Percentiles rank a stretch among this genome's conserved stretches.
phyloP scores from a whole-genome alignment of 2,113 vertebrate species.

The Micronycteris hirsuta region DNA sequence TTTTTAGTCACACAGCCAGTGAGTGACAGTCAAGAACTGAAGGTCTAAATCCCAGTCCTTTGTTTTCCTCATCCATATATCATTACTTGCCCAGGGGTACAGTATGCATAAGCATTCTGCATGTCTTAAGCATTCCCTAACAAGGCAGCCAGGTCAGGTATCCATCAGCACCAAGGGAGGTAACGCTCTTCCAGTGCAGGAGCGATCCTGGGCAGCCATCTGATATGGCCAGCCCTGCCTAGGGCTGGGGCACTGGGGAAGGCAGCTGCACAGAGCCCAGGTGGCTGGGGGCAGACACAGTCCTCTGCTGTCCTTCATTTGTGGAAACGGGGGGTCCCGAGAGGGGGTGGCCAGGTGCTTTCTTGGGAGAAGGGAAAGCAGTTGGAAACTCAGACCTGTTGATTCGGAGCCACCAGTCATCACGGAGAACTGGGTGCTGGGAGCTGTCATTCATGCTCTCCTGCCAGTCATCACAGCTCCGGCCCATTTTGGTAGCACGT shows the following conservation, averaged over 20 bases:
- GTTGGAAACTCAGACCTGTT: neutral
- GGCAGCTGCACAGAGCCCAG: neutral
- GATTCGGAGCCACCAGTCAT: neutral
- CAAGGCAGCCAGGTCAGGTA: neutral
- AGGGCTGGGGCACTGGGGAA: neutral
- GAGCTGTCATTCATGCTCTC: fast-evolving
- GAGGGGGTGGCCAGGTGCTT: neutral
- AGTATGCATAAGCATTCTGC: fast-evolving
- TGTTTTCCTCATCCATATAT: neutral
- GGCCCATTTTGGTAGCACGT: neutral
- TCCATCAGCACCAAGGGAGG: neutral
- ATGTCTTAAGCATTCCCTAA: neutral
- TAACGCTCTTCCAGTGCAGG: too few relatives aligned
- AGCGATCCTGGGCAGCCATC: neutral
- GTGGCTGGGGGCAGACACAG: neutral
- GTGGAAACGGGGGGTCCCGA: neutral
- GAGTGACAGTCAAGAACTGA: neutral
- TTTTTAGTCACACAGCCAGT: neutral
- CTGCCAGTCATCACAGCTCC: fast-evolving
- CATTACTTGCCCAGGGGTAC: neutral
- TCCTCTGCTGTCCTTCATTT: neutral
- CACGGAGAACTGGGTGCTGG: neutral
- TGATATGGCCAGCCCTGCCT: neutral
- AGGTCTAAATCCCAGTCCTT: neutral
- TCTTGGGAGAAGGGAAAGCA: neutral